Percentiles rank a stretch among this genome's conserved stretches.
phyloP scores from a whole-genome alignment of 2,888 invertebrate species.

The Erebia aethiops region DNA sequence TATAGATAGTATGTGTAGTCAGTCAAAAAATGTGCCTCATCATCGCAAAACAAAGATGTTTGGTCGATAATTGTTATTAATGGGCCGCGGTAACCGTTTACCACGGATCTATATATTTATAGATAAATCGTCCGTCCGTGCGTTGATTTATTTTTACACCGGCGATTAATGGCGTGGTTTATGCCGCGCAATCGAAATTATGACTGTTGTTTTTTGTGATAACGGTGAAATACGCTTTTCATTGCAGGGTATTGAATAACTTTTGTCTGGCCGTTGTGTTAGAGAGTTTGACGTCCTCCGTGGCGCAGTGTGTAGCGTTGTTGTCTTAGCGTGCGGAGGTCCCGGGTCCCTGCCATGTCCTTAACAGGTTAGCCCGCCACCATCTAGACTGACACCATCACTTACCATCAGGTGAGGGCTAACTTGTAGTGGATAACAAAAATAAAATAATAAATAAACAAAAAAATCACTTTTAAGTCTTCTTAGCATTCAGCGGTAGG shows the following conservation, averaged over 20 bases:
- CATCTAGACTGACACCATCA: too few relatives aligned
- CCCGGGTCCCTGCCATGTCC: too few relatives aligned
- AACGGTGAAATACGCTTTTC: conserved; percentile 20
- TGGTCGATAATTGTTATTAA: conserved; percentile 65
- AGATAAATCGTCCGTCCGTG: conserved; percentile 43
- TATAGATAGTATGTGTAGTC: background rate
- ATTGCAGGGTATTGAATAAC: conserved; percentile 12
- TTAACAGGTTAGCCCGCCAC: too few relatives aligned
- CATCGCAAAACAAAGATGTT: conserved; percentile 72
- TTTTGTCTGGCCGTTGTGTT: background rate
- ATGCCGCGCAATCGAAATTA: conserved; percentile 30
- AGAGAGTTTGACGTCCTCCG: too few relatives aligned
- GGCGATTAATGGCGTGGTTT: conserved; percentile 29
- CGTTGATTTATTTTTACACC: conserved; percentile 45
- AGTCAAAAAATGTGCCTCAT: conserved; percentile 49
- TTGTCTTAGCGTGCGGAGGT: too few relatives aligned
- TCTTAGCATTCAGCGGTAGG: too few relatives aligned
- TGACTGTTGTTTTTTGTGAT: conserved; percentile 22
- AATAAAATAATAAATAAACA: too few relatives aligned
- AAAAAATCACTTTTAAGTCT: too few relatives aligned
- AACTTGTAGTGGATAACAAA: too few relatives aligned
- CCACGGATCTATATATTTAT: conserved; percentile 37
- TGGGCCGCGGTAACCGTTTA: conserved; percentile 52
- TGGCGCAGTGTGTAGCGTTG: too few relatives aligned
- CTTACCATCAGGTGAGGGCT: too few relatives aligned